These are phyloP conservation scores for Oncopodura yosiiana DNA, from an alignment of 1,140 invertebrate species.

Conservation along the genomic window DNA sequence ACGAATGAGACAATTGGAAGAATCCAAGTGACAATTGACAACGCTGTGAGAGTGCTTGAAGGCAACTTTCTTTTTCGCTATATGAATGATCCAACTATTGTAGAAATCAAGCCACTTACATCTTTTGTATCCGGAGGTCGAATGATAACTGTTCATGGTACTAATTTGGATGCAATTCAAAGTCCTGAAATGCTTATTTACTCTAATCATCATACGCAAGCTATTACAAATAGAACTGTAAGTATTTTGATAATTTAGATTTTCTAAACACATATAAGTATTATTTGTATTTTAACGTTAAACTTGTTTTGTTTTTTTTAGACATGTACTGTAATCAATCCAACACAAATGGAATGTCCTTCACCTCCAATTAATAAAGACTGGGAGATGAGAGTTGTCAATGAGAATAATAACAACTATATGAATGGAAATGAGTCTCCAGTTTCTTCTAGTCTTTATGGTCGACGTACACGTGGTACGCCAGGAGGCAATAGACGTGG, in stretches of 20 bases:
- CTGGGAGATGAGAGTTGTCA: slow-evolving; percentile 26
- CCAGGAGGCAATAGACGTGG: slow-evolving; percentile 17
- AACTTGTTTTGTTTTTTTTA: slow-evolving; percentile 36
- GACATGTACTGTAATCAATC: slow-evolving; percentile 70
- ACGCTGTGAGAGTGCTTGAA: slow-evolving; percentile 60
- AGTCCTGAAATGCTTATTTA: slow-evolving; percentile 80
- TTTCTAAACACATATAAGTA: background rate
- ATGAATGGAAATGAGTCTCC: slow-evolving; percentile 13
- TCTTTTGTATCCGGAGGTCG: slow-evolving; percentile 86
- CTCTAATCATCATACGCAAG: slow-evolving; percentile 53
- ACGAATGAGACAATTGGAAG: slow-evolving; percentile 45
- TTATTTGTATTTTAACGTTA: background rate
- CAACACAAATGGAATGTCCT: slow-evolving; percentile 88
- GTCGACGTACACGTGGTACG: slow-evolving; percentile 6
- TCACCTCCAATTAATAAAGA: slow-evolving; percentile 68
- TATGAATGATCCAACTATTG: slow-evolving; percentile 83
- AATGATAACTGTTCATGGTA: slow-evolving; percentile 84
- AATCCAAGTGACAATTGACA: slow-evolving; percentile 70
- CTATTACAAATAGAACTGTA: slow-evolving; percentile 62
- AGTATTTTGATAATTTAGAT: slow-evolving; percentile 17
- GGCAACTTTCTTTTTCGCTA: slow-evolving; percentile 66
- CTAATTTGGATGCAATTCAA: slow-evolving; percentile 80
- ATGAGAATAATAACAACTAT: slow-evolving; percentile 1
- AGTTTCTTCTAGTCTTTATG: slow-evolving; percentile 24
- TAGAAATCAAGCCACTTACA: slow-evolving; percentile 77